Evolutionary conservation across 2,113 vertebrate genomes (phyloP), one percentile per base, ranked within the genome.

Genomic region (Ailurus styani): DNA sequence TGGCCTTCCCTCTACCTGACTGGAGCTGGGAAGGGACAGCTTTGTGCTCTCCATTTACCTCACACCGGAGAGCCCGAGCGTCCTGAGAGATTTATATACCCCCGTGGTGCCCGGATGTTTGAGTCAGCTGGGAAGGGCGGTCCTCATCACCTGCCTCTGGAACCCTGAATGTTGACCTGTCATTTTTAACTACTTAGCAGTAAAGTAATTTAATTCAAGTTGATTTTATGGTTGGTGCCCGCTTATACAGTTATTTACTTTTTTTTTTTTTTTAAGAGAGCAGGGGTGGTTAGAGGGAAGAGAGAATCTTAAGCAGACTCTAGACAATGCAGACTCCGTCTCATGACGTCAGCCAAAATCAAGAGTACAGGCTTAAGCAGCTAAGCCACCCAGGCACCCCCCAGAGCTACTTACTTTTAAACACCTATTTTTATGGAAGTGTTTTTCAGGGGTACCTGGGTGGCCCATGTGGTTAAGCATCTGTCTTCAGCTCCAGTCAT

Each of bases 11-110:
- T 40, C 20, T 23, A 70, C n/a, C n/a, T 40, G n/a, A 40, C 9
- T 1, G 9, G 20, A 23, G n/a, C 45, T 7, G 3, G 34, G 66
- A 0, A 27, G 34, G 2, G 1, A 6, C 14, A 25, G 25, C n/a
- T n/a, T n/a, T 20, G 47, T 4, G 37, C 21, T 11, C 5, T 45
- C 5, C 2, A 23, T 7, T 27, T 29, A 17, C 12, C 47, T n/a
- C 29, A 1, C 29, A 64, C 23, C 18, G 25, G 4, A 34, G 40
- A 2, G 5, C n/a, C 20, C 20, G 6, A 6, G 37, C 31, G 52
- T n/a, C 20, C 21, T 20, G 20, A 37, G 20, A 5, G n/a, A 70
- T 20, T 40, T 40, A 23, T 12, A 40, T 6, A 23, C 20, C 37
- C 37, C n/a, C 23, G 20, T 4, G 23, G n/a, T 3, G 4, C 11